Evolutionary conservation across 2,888 invertebrate species (phyloP), one percentile per base, ranked within the genome.

Genomic region (Calameuta filiformis): DNA sequence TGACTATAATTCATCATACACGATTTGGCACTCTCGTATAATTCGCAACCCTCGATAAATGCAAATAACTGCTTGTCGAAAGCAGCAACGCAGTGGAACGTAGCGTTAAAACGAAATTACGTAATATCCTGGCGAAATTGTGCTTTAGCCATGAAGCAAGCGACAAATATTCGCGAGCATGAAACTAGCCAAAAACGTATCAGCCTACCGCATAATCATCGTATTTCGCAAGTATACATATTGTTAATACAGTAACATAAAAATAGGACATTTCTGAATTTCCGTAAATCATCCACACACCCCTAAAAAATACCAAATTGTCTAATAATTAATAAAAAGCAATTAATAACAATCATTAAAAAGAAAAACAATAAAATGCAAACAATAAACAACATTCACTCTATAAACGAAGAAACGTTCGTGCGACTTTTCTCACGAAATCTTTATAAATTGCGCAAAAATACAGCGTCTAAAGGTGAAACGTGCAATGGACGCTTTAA

Each of bases 401-500:
- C 23, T 0, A 23, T 9, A 23, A 56, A 23, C 1, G 23, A 23
- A 23, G 23, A 56, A 56, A 56, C 56, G 23, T 9, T 23, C 23
- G 2, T 1, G 23, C 9, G 56, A 56, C 80, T 76, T 82, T 81
- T 80, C 79, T 76, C 73, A 71, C 69, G 79, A 69, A 80, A 80
- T 81, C 76, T 79, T 84, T 85, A 87, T 85, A 83, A 84, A 86
- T 86, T 86, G 81, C 80, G 74, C 79, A 80, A 81, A 80, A 78
- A 81, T 81, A 80, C 77, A 79, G 80, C 81, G 80, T 81, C 80
- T 81, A 81, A 83, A 81, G 75, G 79, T 73, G 76, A 85, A 84
- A 90, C 90, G 90, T 89, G 91, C 86, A 84, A 81, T 81, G 87
- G 83, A 86, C 87, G 88, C 87, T 91, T 89, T 90, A 90, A 87